Base-by-base conservation (phyloP, 2,113 vertebrate genomes). In the Vombatus ursinus region DNA sequence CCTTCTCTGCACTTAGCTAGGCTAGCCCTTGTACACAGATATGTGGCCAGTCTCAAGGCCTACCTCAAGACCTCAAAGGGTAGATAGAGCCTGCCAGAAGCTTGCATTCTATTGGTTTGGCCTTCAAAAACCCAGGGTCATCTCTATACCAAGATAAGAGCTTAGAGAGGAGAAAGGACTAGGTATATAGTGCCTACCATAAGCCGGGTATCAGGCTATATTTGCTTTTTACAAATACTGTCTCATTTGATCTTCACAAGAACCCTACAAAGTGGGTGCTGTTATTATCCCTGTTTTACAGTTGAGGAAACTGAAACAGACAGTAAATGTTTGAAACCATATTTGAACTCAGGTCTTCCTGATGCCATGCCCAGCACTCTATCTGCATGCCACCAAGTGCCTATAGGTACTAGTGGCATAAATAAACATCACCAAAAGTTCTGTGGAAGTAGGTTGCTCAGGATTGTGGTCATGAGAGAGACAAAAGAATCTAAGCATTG, bases 351-450 rank as follows among this genome's bases (percentile, higher is more conserved):
- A n/a, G 61, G 16, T 68, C 31, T 77, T 77, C 7, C n/a, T 44
- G 19, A 44, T 37, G n/a, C 61, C 4, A 22, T 44, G 68, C 68
- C 68, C 16, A 44, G n/a, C 37, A 84, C 16, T 84, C 61, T 37
- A 96, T 91, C 61, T 95, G 91, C n/a, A 93, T 44, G 68, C 3
- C 90, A 91, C n/a, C 3, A 12, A 57, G 19, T 91, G 90, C 31
- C 28, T 50, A 68, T 68, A 68, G 44, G 24, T 31, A 51, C 10
- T 91, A 51, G 89, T 0, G 37, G 48, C 31, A 24, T 91, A 68
- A 84, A 14, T 52, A 95, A 52, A 96, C 50, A 93, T 1, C 48
- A 93, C 14, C 91, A 48, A 44, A 90, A 92, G 24, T 44, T 57
- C n/a, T 31, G 6, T 37, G 19, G 3, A 48, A 44, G 12, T 14